Base-by-base conservation (phyloP, 2,888 invertebrate genomes). In the Xylota sylvarum region DNA sequence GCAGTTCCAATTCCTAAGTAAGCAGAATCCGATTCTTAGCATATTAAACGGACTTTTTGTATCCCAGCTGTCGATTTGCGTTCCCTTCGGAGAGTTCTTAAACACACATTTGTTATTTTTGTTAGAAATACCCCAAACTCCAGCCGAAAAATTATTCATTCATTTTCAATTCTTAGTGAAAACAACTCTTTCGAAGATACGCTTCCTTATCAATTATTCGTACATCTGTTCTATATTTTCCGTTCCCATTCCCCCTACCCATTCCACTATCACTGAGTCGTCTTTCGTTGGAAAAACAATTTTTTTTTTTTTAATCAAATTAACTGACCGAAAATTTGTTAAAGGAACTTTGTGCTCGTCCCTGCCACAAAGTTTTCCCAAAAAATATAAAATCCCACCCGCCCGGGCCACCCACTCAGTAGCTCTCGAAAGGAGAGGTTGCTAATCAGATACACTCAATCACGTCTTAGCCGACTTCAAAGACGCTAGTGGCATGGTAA, bases 371-470 rank as follows among this genome's bases (percentile, higher is more conserved):
- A 50, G 6, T 35, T 35, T 37, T 58, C 0, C 6, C 9, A 56
- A 37, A 19, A 27, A 62, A 40, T 2, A 27, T 23, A n/a, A 17
- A 32, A n/a, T 30, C 23, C 60, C 5, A 23, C 43, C 58, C 30
- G 1, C n/a, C 5, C 30, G 5, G 5, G 19, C 23, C 46, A 30
- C 55, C 56, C 40, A 40, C 37, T 23, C 14, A 35, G 52, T 48
- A 30, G 30, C 19, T 60, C 6, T 9, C 35, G 55, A 32, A 32
- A 10, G 23, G 23, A 50, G 23, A 50, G 64, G 30, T 58, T 60
- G 60, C 85, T 77, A 85, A 85, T 85, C 81, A 85, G 76, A 77
- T 67, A 81, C 72, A 77, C 81, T 81, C 70, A 85, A 81, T 76
- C 79, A 81, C 76, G 62, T 55, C 65, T 19, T 37, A 65, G 23